phyloP scores from a whole-genome alignment of 2,797 vertebrate species.

The Tiaroga cobitis region DNA sequence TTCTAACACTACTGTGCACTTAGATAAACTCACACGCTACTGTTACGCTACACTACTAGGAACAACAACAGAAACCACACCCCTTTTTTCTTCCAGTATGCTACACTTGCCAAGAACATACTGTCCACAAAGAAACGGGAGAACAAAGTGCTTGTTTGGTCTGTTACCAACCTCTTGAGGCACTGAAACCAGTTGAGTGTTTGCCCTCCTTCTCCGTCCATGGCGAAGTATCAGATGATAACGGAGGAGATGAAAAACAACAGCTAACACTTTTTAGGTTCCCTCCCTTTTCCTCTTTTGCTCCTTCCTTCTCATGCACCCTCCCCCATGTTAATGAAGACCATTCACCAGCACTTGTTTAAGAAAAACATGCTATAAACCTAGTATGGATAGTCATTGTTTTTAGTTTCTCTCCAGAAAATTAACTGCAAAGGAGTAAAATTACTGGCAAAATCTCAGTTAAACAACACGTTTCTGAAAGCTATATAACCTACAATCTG shows the following conservation, averaged over 20 bases:
- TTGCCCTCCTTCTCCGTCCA: constrained; percentile 63
- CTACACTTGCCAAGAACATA: constrained; percentile 6
- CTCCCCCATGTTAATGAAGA: constrained; percentile 65
- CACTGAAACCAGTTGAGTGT: constrained; percentile 66
- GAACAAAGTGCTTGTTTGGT: constrained; percentile 46
- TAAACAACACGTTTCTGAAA: background rate
- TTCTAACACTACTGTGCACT: background rate
- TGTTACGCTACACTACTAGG: background rate
- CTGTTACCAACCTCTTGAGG: constrained; percentile 68
- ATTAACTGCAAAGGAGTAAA: background rate
- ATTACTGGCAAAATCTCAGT: background rate
- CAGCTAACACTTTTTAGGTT: background rate
- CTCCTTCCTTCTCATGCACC: constrained; percentile 51
- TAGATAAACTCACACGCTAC: background rate
- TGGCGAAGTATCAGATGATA: constrained; percentile 43
- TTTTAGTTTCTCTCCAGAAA: background rate
- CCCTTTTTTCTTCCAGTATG: constrained; percentile 12
- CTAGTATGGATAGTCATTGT: no score
- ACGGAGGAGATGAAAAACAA: constrained; percentile 39
- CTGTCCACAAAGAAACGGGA: background rate
- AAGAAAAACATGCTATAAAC: background rate
- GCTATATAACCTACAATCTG: background rate
- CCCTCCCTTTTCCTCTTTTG: constrained; percentile 15
- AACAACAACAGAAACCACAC: constrained; percentile 24
- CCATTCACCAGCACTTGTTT: constrained; percentile 46